Conservation (phyloP, 1,140 invertebrate species). For the Drosophila biarmipes region DNA sequence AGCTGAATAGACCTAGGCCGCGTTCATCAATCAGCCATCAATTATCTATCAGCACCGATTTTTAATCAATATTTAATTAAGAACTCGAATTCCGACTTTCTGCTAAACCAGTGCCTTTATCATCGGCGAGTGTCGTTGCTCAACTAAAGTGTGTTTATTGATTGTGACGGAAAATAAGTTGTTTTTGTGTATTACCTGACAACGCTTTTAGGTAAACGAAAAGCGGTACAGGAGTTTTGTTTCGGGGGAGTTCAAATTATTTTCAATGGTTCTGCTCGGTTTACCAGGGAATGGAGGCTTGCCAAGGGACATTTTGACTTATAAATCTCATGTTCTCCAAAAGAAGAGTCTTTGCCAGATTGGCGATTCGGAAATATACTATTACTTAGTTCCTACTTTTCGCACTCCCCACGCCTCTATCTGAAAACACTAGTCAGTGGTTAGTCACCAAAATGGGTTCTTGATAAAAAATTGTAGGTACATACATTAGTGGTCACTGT, state of each 20-base stretch:
- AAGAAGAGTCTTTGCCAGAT: too few species aligned
- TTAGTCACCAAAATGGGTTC: conserved; percentile 10
- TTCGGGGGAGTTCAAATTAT: too few species aligned
- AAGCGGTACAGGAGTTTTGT: background rate
- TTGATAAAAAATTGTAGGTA: background rate
- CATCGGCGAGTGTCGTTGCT: background rate
- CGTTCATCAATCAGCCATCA: conserved; percentile 10
- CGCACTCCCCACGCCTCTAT: background rate
- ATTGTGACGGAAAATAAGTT: conserved; percentile 18
- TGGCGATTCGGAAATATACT: too few species aligned
- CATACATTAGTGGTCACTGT: conserved; percentile 8
- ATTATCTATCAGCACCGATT: background rate
- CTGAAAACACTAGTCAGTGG: background rate
- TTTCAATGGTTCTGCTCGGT: too few species aligned
- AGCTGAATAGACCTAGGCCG: conserved; percentile 1
- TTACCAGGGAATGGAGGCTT: too few species aligned
- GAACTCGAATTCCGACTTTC: background rate
- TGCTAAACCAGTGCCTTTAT: background rate
- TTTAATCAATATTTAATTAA: conserved; percentile 5
- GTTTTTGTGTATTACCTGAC: conserved; percentile 8
- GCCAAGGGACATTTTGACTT: too few species aligned
- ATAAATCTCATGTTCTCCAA: too few species aligned
- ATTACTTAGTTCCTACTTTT: too few species aligned
- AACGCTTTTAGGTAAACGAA: background rate
- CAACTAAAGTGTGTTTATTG: background rate